Evolutionary conservation across 2,113 vertebrate species (phyloP), one percentile per base, ranked within the genome.

Genomic region (Romanogobio albipinnatus): DNA sequence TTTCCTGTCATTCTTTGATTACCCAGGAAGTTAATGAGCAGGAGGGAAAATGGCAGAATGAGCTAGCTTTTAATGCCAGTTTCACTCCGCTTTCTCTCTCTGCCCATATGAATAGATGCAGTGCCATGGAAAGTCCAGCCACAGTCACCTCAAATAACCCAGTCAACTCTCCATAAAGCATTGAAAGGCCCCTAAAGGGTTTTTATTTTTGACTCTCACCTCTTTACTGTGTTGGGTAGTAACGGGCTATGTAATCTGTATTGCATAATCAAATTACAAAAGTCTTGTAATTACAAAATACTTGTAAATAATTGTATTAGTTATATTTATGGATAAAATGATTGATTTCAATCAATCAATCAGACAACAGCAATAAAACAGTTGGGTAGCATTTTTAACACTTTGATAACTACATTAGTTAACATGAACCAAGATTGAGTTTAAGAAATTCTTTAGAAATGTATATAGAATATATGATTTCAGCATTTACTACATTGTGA

Each of bases 1-100:
- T 59, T 76, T 84, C 51, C 59, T 81, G 59, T 85, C 66, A 19
- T 78, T 61, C 66, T 85, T 80, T 74, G 68, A 81, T 85, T 74
- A 75, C 56, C 26, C 14, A 9, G 49, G 53, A 43, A 61, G 56
- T 78, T 47, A 47, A 74, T 29, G 68, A 45, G 53, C 68, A 45
- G 43, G 22, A 85, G 53, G 22, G 84, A 66, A 81, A 81, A 66
- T 82, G 26, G 29, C 43, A 62, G 43, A 61, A 26, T 36, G 19
- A 51, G 43, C 51, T 22, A 29, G 45, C 19, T 77, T 76, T 68
- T 53, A 84, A 84, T 84, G 45, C 53, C 62, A 68, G 7, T 75
- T 83, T 14, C 39, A 73, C 47, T 47, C 49, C 0, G 64, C 43
- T 61, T 29, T 59, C 39, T 85, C 58, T 59, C n/a, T 29, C n/a